Base-by-base conservation (phyloP, 2,797 vertebrate species). In the Siniperca scherzeri region DNA sequence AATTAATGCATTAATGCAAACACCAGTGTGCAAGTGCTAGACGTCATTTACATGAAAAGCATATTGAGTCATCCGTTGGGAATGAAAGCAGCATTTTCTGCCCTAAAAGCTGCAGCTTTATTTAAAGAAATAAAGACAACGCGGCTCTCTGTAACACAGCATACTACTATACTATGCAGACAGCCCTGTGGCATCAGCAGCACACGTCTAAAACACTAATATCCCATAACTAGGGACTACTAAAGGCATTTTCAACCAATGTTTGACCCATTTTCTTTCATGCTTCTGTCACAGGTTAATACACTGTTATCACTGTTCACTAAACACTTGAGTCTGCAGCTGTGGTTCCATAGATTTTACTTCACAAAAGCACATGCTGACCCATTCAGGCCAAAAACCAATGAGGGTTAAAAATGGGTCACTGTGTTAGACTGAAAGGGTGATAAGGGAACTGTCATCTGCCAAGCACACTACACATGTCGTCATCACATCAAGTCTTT, bases 1-100 rank as follows among this genome's bases (percentile, higher is more conserved):
- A 91, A 92, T 93, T 91, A 93, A 94, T 90, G 88, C 88, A 88
- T 91, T 93, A 93, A 93, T 91, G 90, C 88, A 93, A 83, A 88
- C 88, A 89, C 77, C 78, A 77, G 77, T 19, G 70, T 88, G 88
- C 84, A 74, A 89, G 87, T 70, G 92, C 89, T 77, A 87, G 89
- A 93, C 68, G n/a, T 84, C 86, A 93, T 92, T 93, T 90, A 88
- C 89, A 93, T 92, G 89, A 92, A 88, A 90, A 87, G 74, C 91
- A 91, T 74, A 89, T 92, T 77, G 81, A 87, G 87, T 92, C 80
- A 82, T 86, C 92, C 82, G 0, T 25, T 62, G 88, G 89, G 90
- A 92, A 93, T 68, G 70, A 87, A 91, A 88, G 88, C 67, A 76
- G 70, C 76, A 52, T 88, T 88, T 91, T 86, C 71, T 90, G 84